Evolutionary conservation across 2,888 invertebrate genomes (phyloP).

Genomic region (Aricia artaxerxes): DNA sequence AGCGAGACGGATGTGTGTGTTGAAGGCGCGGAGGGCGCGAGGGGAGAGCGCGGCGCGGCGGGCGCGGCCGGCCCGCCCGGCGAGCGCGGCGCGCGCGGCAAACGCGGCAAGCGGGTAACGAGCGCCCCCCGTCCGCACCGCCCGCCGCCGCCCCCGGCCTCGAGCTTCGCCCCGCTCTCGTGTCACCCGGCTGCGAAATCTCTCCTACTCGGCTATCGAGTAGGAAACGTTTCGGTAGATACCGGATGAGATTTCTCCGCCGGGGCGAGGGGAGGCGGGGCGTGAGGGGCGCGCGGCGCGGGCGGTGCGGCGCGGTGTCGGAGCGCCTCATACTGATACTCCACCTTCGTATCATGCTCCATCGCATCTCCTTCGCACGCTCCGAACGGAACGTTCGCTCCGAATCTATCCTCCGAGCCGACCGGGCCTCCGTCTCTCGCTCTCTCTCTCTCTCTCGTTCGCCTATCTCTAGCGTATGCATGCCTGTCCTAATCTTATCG

Average conservation of each 20-base stretch:
- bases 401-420: constrained; percentile 28
- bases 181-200: background rate
- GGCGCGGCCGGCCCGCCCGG: constrained; percentile 90
- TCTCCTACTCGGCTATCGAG: background rate
- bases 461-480: background rate
- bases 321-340: constrained; percentile 30
- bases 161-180: background rate
- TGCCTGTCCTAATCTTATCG: constrained; percentile 7
- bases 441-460: background rate
- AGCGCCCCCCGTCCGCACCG: constrained; percentile 29
- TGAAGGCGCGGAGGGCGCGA: constrained; percentile 82
- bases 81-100: constrained; percentile 94
- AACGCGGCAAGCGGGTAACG: constrained; percentile 94
- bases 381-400: constrained; percentile 31
- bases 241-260: background rate
- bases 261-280: background rate
- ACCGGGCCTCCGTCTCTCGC: background rate
- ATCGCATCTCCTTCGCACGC: constrained; percentile 28
- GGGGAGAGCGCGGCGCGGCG: constrained; percentile 90
- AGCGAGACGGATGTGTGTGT: constrained; percentile 42
- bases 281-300: background rate
- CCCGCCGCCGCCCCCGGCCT: background rate
- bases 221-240: background rate
- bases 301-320: constrained; percentile 13
- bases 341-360: constrained; percentile 33